Evolutionary conservation across 2,113 vertebrate species (phyloP), one percentile per base, ranked within the genome.

Genomic region (Strigops habroptila): DNA sequence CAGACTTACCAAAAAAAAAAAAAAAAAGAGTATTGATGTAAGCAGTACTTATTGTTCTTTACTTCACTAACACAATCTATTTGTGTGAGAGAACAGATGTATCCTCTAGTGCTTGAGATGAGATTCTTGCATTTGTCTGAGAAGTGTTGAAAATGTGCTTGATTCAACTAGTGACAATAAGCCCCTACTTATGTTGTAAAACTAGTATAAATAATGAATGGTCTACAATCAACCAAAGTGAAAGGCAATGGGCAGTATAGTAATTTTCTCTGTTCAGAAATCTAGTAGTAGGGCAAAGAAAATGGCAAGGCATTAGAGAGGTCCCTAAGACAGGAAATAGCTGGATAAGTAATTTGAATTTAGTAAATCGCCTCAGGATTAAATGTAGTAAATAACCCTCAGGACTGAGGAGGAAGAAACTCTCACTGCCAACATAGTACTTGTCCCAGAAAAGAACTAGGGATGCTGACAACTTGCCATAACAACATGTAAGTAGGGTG

Each of bases 1-100:
- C 10, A 41, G 15, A 51, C 7, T 60, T 41, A 44, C 22, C 0
- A 2, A 39, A 86, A 62, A 30, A 8, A 4, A 31, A 2, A 10
- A 27, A 35, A 27, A 31, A 15, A 7, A 24, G 7, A 35, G 7
- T 35, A 49, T 7, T 46, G 3, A 37, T 74, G 11, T 14, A 46
- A 35, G 30, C 12, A 60, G 2, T 21, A 33, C 3, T n/a, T 8
- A 9, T 62, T 30, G 51, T 12, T 64, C 73, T 67, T 57, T 6
- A 33, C 8, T 74, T 82, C 28, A 41, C 6, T 65, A 21, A 25
- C 4, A n/a, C 1, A 22, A 37, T 43, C 68, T 76, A 30, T 73
- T 88, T 74, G 5, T 63, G 16, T 62, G n/a, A 53, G 79, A 63
- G 27, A 59, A 44, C 12, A 79, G 3, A 19, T 63, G 4, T 33